Evolutionary conservation across 2,888 invertebrate genomes (phyloP), one percentile per base, ranked within the genome.

Genomic region (Lasioglossum zephyrum): DNA sequence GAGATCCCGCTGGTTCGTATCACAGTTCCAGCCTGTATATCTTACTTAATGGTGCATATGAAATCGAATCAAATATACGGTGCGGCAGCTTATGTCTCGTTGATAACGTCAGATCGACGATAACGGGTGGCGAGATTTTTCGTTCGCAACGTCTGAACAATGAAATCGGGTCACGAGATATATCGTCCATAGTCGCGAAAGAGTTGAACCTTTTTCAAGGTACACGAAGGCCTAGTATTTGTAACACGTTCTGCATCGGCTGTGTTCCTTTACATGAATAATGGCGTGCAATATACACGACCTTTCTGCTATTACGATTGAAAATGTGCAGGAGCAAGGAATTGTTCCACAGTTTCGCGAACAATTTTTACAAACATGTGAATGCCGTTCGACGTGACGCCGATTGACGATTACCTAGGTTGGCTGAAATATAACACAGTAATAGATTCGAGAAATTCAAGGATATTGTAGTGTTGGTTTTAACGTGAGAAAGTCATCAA

Each of bases 81-180:
- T n/a, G n/a, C 66, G 36, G 36, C 18, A 9, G 36, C 31, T 16
- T 66, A 36, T 36, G 36, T 66, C 66, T 8, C 66, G 36, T 36
- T 66, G 31, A 36, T 36, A 66, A 66, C 36, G 66, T 66, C 66
- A 36, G 36, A 66, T 66, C 36, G 36, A 36, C 36, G 66, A 66
- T 36, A 66, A 66, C 66, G 18, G 36, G 31, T 66, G 36, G 73
- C n/a, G 31, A 13, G 47, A 36, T 36, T 49, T 57, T 74, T 53
- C 74, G 66, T 49, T 39, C 18, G 53, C 9, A 39, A 39, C 36
- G 36, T 73, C 49, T 49, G 47, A 53, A 36, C 36, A 47, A 53
- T 73, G 49, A 53, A 73, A 73, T 49, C 73, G 22, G 73, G 73
- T 73, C 47, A 53, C 73, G 13, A n/a, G 73, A 73, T 53, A 36